A percentile compares a stretch with the other conserved stretches of the same genome.
phyloP scores from a whole-genome alignment of 2,888 invertebrate species.

The Drosophila hamatofila region DNA sequence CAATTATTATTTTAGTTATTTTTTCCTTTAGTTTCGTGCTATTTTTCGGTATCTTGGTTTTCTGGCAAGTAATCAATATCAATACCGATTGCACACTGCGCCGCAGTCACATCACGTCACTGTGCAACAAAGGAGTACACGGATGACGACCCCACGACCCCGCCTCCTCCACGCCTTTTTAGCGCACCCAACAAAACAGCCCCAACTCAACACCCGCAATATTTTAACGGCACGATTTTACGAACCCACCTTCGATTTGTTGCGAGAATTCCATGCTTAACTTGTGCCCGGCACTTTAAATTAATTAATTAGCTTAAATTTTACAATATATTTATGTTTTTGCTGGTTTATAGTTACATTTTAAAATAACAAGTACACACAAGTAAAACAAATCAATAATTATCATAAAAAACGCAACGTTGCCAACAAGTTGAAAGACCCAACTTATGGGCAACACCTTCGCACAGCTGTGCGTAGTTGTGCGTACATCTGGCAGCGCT shows the following conservation, averaged over 20 bases:
- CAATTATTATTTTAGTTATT: constrained; percentile 3
- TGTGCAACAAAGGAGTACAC: constrained; percentile 57
- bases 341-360: constrained; percentile 43
- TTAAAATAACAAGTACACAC: constrained; percentile 53
- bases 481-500: constrained; percentile 32
- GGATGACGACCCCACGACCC: constrained; percentile 28
- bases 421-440: constrained; percentile 28
- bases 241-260: constrained; percentile 84
- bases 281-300: constrained; percentile 23
- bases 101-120: constrained; percentile 78
- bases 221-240: constrained; percentile 19
- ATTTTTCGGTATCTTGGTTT: constrained; percentile 67
- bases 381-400: constrained; percentile 61
- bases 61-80: constrained; percentile 76
- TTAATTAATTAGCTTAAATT: constrained; percentile 5
- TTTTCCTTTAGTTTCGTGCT: constrained; percentile 3
- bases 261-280: constrained; percentile 82
- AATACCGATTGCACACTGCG: constrained; percentile 73
- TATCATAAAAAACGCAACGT: constrained; percentile 32
- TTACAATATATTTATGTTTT: constrained; percentile 5
- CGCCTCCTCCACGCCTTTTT: neutral
- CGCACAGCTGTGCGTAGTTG: constrained; percentile 34
- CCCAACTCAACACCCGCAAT: constrained; percentile 20
- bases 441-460: constrained; percentile 26
- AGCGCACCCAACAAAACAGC: constrained; percentile 10